A percentile compares a stretch with the other conserved stretches of the same genome.
phyloP scores from a whole-genome alignment of 1,140 invertebrate species.

The Saccostrea echinata region DNA sequence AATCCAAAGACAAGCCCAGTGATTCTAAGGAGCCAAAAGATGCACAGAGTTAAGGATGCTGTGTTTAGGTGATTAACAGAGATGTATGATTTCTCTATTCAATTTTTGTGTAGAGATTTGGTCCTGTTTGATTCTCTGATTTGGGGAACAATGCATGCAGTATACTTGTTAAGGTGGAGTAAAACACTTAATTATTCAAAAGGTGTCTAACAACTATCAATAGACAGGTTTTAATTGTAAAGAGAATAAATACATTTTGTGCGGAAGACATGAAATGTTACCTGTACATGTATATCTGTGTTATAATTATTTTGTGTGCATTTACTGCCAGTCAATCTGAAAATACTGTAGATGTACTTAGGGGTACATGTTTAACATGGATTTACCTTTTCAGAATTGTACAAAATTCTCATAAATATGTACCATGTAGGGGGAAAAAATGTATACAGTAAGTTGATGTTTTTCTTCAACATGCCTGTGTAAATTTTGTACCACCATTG shows the following conservation, averaged over 20 bases:
- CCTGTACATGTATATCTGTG: not conserved
- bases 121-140: conserved; percentile 15
- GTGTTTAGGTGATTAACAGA: not conserved
- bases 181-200: not conserved
- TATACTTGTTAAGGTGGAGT: not conserved
- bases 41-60: not conserved
- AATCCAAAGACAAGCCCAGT: conserved; percentile 24
- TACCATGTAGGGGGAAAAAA: too few relatives aligned
- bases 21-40: not conserved
- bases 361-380: not conserved
- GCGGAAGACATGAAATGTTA: not conserved
- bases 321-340: not conserved
- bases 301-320: not conserved
- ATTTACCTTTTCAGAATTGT: too few relatives aligned
- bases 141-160: not conserved
- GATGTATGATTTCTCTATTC: not conserved
- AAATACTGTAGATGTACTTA: not conserved
- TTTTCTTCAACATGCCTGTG: too few relatives aligned
- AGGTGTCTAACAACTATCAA: not conserved
- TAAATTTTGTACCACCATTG: too few relatives aligned
- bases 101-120: not conserved
- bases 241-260: not conserved
- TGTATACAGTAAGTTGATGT: too few relatives aligned
- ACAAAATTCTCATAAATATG: too few relatives aligned
- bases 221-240: not conserved